These are phyloP conservation scores for Catocala sponsa DNA, from an alignment of 2,888 invertebrate species.

Conservation along the genomic window DNA sequence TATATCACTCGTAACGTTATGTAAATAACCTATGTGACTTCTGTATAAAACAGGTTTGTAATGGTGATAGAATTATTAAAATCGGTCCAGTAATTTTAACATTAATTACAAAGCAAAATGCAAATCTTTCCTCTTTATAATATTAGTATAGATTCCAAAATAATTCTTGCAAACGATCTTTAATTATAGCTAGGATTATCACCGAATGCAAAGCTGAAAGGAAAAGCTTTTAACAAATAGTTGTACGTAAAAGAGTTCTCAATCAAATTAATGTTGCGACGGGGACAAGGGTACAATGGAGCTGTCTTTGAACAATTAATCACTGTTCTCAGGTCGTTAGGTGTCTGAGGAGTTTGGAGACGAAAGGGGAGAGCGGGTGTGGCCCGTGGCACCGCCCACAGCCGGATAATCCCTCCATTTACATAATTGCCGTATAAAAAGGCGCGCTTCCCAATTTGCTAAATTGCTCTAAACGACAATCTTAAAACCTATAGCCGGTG, in stretches of 20 bases:
- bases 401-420: slow-evolving; percentile 87
- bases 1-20: too few relatives aligned
- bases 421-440: slow-evolving; percentile 89
- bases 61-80: too few relatives aligned
- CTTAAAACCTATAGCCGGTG: slow-evolving; percentile 61
- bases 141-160: neutral
- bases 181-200: slow-evolving; percentile 52
- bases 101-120: too few relatives aligned
- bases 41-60: too few relatives aligned
- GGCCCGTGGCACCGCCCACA: slow-evolving; percentile 82
- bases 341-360: slow-evolving; percentile 74
- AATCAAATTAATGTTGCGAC: slow-evolving; percentile 79
- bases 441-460: slow-evolving; percentile 87
- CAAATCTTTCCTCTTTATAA: too few relatives aligned
- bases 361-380: slow-evolving; percentile 80
- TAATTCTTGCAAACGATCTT: slow-evolving; percentile 32
- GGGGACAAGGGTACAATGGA: slow-evolving; percentile 65
- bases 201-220: slow-evolving; percentile 49
- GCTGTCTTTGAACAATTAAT: slow-evolving; percentile 77
- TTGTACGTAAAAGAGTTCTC: slow-evolving; percentile 69
- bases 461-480: slow-evolving; percentile 86
- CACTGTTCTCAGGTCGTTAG: slow-evolving; percentile 81
- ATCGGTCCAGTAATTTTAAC: too few relatives aligned
- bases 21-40: too few relatives aligned
- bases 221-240: slow-evolving; percentile 69